Percentiles rank a stretch among this genome's conserved stretches.
Conservation (phyloP, 2,797 vertebrate species). For the Poecilia wingei region DNA sequence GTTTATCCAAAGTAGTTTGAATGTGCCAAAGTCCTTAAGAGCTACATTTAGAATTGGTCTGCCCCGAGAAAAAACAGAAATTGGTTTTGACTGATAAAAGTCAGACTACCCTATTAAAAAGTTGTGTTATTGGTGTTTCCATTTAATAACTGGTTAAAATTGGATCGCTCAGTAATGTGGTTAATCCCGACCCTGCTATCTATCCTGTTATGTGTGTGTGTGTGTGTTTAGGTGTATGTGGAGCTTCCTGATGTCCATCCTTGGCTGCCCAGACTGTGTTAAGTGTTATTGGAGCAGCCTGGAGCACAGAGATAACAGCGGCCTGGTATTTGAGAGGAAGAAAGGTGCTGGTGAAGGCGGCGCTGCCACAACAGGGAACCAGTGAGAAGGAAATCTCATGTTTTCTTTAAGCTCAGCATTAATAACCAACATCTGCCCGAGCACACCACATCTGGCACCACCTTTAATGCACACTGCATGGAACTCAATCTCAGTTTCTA, state of each 20-base stretch:
- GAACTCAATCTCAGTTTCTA: slow-evolving; percentile 13
- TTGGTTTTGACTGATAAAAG: neutral
- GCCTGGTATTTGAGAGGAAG: slow-evolving; percentile 7
- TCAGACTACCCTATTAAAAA: neutral
- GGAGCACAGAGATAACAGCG: slow-evolving; percentile 75
- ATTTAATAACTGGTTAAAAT: slow-evolving; percentile 21
- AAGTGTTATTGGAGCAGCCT: slow-evolving; percentile 72
- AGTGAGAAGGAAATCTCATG: slow-evolving; percentile 70
- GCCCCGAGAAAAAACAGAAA: neutral
- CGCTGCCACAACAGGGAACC: slow-evolving; percentile 56
- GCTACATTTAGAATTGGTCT: neutral
- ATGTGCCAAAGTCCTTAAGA: neutral
- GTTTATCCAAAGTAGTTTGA: neutral
- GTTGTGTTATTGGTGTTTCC: neutral
- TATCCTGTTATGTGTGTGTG: neutral
- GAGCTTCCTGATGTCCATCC: slow-evolving; percentile 54
- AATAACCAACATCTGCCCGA: slow-evolving; percentile 38
- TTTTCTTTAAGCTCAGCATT: slow-evolving; percentile 60
- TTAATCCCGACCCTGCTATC: slow-evolving; percentile 12
- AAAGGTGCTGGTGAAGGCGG: slow-evolving; percentile 14
- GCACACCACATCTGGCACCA: slow-evolving; percentile 21
- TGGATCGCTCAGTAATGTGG: neutral
- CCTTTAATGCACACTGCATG: slow-evolving; percentile 20
- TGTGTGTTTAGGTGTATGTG: slow-evolving; percentile 11
- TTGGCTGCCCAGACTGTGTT: slow-evolving; percentile 62